Conservation (phyloP, 2,888 invertebrate species). For the Liopterus haemorrhoidalis region DNA sequence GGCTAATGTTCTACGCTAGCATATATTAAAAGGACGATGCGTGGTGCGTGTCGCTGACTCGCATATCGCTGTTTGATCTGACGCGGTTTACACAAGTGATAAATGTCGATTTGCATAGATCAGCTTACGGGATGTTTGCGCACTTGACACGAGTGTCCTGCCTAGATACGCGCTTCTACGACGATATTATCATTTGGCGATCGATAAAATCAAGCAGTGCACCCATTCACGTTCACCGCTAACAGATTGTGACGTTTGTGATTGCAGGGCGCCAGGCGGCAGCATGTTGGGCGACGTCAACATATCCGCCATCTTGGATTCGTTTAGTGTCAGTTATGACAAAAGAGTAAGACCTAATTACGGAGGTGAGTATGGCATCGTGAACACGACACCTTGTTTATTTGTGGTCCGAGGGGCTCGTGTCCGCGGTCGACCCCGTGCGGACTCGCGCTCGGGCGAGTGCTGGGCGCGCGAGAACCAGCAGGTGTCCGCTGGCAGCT, state of each 20-base stretch:
- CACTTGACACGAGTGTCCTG: conserved; percentile 19
- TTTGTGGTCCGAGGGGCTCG: neutral
- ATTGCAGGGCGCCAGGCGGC: conserved; percentile 63
- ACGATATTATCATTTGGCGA: conserved; percentile 9
- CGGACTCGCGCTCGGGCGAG: neutral
- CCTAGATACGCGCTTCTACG: conserved; percentile 11
- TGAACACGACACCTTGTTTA: too few species aligned
- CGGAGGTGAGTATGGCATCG: conserved; percentile 91
- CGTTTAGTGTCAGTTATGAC: conserved; percentile 95
- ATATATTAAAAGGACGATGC: too few species aligned
- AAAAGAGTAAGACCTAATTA: conserved; percentile 99
- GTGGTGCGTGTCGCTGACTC: too few species aligned
- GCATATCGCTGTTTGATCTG: too few species aligned
- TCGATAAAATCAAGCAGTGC: conserved; percentile 11
- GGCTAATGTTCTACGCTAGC: too few species aligned
- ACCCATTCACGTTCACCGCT: conserved; percentile 6
- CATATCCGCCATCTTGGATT: conserved; percentile 92
- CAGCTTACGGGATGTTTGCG: conserved; percentile 15
- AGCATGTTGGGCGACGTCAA: conserved; percentile 89
- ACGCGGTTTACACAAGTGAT: too few species aligned
- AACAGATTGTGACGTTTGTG: neutral
- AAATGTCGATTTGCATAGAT: conserved; percentile 12
- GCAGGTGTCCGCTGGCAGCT: conserved; percentile 1
- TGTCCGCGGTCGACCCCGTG: neutral
- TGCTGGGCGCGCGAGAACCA: conserved; percentile 2